Evolutionary conservation across 2,113 vertebrate species (phyloP), one percentile per base, ranked within the genome.

Genomic region (Physeter macrocephalus): DNA sequence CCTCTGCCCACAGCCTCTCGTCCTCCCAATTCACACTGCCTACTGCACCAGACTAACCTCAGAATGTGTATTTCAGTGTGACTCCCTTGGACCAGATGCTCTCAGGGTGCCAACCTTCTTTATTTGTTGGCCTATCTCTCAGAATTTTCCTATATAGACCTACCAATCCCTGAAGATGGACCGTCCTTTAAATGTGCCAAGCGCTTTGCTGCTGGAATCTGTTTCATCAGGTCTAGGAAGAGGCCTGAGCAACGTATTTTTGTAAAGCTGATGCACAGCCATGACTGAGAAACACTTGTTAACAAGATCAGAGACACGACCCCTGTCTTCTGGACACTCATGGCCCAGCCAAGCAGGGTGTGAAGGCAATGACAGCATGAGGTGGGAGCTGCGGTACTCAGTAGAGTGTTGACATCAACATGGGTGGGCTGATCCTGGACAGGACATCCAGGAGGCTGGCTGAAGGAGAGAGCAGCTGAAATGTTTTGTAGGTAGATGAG

Each of bases 1-100:
- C 49, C 31, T 46, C 39, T 52, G 29, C 41, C 27, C n/a, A 25
- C 29, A 66, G 39, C 18, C 34, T 52, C 34, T 54, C 2, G 1
- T 6, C 6, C 36, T 57, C 27, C 43, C 5, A 2, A 6, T n/a
- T 43, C 66, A 15, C 5, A 20, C 0, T 9, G 15, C 29, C 6
- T 2, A 1, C 20, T 0, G 4, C 15, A 8, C 71, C n/a, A 67
- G 21, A 2, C 52, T 39, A 74, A 41, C 82, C 11, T 39, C 8
- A 39, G 62, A 34, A 12, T 17, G 5, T 15, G 1, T 10, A 21
- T 29, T 31, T 69, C 21, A 36, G 27, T 12, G 12, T 39, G 25
- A 3, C 7, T 67, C 46, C 54, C 17, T 0, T 8, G 9, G 23
- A 29, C 67, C 87, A 62, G 25, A 23, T 43, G 54, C 10, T 54